Evolutionary conservation across 2,797 vertebrate species (phyloP).

Genomic region (Coregonus ussuriensis): DNA sequence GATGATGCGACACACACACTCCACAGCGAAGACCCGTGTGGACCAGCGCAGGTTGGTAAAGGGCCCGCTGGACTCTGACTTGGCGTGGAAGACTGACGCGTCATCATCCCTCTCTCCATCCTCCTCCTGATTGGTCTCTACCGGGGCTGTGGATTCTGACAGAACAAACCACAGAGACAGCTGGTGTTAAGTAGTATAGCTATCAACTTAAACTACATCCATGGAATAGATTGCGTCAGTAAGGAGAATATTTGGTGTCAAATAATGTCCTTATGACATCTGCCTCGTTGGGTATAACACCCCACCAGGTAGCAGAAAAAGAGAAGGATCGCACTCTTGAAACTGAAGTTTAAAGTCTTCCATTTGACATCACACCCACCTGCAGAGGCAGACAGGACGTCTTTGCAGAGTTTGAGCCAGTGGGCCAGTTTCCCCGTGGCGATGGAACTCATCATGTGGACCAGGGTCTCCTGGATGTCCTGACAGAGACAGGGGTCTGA

Average conservation of each 20-base stretch:
- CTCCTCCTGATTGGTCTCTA: constrained; percentile 84
- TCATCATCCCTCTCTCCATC: constrained; percentile 81
- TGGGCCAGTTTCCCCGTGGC: constrained; percentile 84
- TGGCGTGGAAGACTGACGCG: constrained; percentile 75
- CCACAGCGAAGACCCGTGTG: constrained; percentile 88
- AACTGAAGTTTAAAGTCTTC: background rate
- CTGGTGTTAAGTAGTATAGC: no score
- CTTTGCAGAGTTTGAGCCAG: constrained; percentile 94
- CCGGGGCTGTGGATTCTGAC: constrained; percentile 75
- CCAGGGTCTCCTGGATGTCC: constrained; percentile 89
- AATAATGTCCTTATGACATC: background rate
- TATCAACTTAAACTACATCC: no score
- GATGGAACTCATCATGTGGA: constrained; percentile 86
- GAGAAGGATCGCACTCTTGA: background rate
- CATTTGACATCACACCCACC: constrained; percentile 62
- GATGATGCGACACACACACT: constrained; percentile 87
- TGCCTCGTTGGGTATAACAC: background rate
- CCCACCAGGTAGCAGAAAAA: background rate
- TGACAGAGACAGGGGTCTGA: constrained; percentile 78
- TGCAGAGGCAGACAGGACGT: constrained; percentile 87
- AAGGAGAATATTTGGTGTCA: background rate
- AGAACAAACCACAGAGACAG: background rate
- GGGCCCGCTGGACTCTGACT: constrained; percentile 71
- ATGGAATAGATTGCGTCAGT: background rate
- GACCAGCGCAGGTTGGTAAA: constrained; percentile 86